Percentiles rank a stretch among this genome's conserved stretches.
Conservation (phyloP, 2,113 vertebrate species). For the Otocyon megalotis region DNA sequence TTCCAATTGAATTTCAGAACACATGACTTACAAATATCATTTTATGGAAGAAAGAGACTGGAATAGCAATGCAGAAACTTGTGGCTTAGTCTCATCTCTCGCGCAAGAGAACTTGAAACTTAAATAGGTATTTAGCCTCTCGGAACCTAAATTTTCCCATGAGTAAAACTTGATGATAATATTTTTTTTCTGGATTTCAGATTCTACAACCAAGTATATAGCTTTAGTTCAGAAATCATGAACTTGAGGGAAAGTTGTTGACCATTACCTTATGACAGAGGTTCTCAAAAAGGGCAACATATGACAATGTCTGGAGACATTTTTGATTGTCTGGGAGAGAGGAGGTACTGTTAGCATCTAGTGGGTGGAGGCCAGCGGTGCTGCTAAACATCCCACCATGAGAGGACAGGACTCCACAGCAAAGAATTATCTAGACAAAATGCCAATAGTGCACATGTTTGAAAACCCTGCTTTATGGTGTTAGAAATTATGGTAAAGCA, state of each 20-base stretch:
- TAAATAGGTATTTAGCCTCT: neutral
- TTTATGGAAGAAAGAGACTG: slow-evolving; percentile 6
- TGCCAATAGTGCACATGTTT: neutral
- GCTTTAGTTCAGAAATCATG: neutral
- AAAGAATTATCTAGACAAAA: neutral
- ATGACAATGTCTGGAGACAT: neutral
- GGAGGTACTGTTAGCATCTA: neutral
- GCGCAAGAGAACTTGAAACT: neutral
- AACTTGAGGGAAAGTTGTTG: neutral
- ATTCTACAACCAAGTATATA: neutral
- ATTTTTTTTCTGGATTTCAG: neutral
- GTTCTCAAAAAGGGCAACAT: neutral
- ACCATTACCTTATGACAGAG: neutral
- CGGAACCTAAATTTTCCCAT: neutral
- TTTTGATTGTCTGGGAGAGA: neutral
- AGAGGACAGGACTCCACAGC: neutral
- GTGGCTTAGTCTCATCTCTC: neutral
- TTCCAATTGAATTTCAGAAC: slow-evolving; percentile 60
- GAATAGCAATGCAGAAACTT: slow-evolving; percentile 37
- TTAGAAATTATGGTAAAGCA: neutral
- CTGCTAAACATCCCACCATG: neutral
- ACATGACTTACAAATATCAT: slow-evolving; percentile 32
- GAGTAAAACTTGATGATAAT: slow-evolving; percentile 17
- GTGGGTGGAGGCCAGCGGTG: neutral
- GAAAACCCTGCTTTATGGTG: neutral